Evolutionary conservation across 37 sponge, comb jelly and placozoan species (phyloP).

Genomic region (Haliclona indistincta): DNA sequence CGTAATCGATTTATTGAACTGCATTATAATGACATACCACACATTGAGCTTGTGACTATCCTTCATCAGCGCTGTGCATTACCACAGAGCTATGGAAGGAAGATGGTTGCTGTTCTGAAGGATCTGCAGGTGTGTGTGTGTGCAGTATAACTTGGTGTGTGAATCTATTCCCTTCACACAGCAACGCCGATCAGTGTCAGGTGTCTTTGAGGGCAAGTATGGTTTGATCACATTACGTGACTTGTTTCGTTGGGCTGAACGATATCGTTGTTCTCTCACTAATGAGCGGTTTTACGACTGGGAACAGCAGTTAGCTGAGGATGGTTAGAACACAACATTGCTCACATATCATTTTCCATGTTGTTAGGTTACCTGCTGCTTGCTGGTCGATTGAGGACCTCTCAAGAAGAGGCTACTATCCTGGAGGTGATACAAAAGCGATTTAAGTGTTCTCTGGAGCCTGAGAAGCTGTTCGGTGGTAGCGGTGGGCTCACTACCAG

Average conservation of each 20-base stretch:
- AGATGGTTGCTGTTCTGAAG: conserved; percentile 92
- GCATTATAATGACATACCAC: conserved; percentile 95
- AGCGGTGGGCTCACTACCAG: conserved; percentile 37
- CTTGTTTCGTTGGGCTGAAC: conserved; percentile 96
- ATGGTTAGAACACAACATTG: conserved; percentile 65
- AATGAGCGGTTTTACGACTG: conserved; percentile 80
- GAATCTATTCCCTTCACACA: conserved; percentile 14
- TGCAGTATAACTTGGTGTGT: background rate
- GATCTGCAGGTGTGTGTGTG: conserved; percentile 70
- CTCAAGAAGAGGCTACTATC: conserved; percentile 68
- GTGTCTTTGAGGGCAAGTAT: conserved; percentile 96
- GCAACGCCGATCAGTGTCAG: conserved; percentile 67
- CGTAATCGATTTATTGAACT: conserved; percentile 97
- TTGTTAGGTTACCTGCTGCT: conserved; percentile 87
- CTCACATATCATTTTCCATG: background rate
- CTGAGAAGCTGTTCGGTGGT: conserved; percentile 51
- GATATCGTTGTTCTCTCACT: conserved; percentile 65
- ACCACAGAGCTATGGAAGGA: conserved; percentile 88
- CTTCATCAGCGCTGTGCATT: conserved; percentile 71
- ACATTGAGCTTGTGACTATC: conserved; percentile 79
- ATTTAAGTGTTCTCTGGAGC: conserved; percentile 74
- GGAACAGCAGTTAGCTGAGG: conserved; percentile 97
- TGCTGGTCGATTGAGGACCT: conserved; percentile 77
- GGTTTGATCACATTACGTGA: conserved; percentile 96
- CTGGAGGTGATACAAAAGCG: conserved; percentile 73